Conservation (phyloP, 2,113 vertebrate genomes). For the Puma concolor region DNA sequence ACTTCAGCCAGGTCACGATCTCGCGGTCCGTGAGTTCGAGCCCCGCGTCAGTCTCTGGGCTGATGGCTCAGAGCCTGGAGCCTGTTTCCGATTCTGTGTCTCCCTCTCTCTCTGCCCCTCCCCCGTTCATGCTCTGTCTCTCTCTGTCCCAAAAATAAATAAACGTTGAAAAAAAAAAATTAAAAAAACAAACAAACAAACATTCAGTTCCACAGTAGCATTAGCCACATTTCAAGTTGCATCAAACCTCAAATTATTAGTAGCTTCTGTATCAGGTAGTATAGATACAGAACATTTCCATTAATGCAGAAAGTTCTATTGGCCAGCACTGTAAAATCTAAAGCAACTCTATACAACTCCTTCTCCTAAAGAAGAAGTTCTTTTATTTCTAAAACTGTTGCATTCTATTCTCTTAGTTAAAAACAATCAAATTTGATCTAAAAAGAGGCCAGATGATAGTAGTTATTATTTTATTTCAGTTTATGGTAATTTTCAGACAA, state of each 20-base stretch:
- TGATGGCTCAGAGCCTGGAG: no score
- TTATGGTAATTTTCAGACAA: neutral
- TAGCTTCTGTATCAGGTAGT: neutral
- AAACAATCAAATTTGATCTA: slow-evolving; percentile 3
- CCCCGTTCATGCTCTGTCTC: no score
- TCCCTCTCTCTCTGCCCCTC: no score
- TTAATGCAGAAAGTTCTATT: neutral
- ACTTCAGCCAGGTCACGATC: no score
- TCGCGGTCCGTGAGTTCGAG: no score
- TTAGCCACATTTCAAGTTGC: slow-evolving; percentile 1
- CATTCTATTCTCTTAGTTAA: neutral
- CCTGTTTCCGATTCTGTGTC: no score
- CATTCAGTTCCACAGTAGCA: neutral
- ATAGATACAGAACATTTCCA: neutral
- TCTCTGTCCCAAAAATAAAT: no score
- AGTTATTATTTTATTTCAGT: neutral
- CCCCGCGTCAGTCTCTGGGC: no score
- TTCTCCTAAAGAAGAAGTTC: neutral
- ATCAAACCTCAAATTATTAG: neutral
- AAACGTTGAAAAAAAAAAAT: no score
- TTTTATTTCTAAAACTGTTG: slow-evolving; percentile 20
- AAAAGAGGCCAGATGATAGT: neutral
- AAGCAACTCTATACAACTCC: neutral
- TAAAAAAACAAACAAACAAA: no score
- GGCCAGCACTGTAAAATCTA: neutral